Percentiles rank a stretch among this genome's conserved stretches.
These are phyloP conservation scores for Agrilus cyanescens DNA, from an alignment of 2,888 invertebrate species.

Conservation along the genomic window DNA sequence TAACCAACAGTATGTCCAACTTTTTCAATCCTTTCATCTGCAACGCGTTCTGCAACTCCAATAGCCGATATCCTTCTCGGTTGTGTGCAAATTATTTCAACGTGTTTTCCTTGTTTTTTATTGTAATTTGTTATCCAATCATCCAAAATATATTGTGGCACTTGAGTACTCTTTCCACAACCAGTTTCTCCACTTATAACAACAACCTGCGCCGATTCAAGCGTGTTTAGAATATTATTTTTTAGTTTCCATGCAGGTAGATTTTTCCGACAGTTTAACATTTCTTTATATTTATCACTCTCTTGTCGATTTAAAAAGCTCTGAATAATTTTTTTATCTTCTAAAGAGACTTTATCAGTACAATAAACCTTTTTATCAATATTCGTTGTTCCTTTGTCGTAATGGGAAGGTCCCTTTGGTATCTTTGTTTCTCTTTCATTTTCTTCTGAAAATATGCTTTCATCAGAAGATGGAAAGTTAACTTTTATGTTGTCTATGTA, in stretches of 20 bases:
- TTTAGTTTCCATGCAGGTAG: slow-evolving; percentile 64
- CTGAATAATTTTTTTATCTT: slow-evolving; percentile 50
- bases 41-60: slow-evolving; percentile 84
- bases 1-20: slow-evolving; percentile 59
- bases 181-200: slow-evolving; percentile 79
- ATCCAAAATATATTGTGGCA: slow-evolving; percentile 90
- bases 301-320: slow-evolving; percentile 48
- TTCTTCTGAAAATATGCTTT: slow-evolving; percentile 31
- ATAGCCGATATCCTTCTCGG: slow-evolving; percentile 86
- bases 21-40: slow-evolving; percentile 71
- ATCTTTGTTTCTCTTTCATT: slow-evolving; percentile 19
- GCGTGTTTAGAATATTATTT: slow-evolving; percentile 53
- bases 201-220: slow-evolving; percentile 51
- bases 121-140: slow-evolving; percentile 59
- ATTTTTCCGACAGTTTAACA: slow-evolving; percentile 49
- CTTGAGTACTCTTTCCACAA: slow-evolving; percentile 76
- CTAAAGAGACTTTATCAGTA: slow-evolving; percentile 42
- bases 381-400: slow-evolving; percentile 48
- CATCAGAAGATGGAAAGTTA: slow-evolving; percentile 47
- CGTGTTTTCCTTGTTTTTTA: slow-evolving; percentile 43
- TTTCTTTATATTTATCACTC: slow-evolving; percentile 51
- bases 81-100: slow-evolving; percentile 85
- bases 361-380: slow-evolving; percentile 41
- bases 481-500: slow-evolving; percentile 48
- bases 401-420: slow-evolving; percentile 44